These are phyloP conservation scores for Hetaerina titia DNA, from an alignment of 2,888 invertebrate genomes.

Conservation along the genomic window DNA sequence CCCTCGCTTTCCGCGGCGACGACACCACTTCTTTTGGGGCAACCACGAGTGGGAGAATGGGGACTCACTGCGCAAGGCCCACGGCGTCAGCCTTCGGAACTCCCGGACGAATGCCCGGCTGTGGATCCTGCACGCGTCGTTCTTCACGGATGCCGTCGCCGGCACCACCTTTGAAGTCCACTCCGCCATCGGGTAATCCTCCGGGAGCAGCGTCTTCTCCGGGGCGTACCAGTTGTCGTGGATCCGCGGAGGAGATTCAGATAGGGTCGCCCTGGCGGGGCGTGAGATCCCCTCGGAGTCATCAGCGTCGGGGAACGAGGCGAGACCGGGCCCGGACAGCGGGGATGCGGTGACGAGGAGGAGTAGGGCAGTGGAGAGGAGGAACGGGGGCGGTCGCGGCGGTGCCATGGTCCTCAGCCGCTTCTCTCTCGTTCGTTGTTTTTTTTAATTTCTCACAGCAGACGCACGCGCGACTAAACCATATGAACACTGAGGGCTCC, in stretches of 20 bases:
- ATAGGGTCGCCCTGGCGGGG: not conserved
- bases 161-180: constrained; percentile 23
- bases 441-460: not conserved
- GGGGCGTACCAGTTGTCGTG: not conserved
- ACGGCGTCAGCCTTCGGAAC: constrained; percentile 31
- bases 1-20: no score
- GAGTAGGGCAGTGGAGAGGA: not conserved
- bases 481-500: constrained; percentile 36
- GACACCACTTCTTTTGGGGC: no score
- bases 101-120: constrained; percentile 44
- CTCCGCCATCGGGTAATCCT: constrained; percentile 13
- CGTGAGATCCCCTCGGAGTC: not conserved
- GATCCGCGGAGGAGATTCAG: not conserved
- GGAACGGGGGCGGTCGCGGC: constrained; percentile 27
- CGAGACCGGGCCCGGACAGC: not conserved
- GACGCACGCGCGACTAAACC: constrained; percentile 40
- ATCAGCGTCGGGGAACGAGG: not conserved
- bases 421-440: not conserved
- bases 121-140: constrained; percentile 53
- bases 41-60: not conserved
- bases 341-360: constrained; percentile 12
- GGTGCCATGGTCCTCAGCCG: not conserved
- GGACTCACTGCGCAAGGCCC: constrained; percentile 50
- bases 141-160: not conserved
- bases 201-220: not conserved